Evolutionary conservation across 2,113 vertebrate genomes (phyloP), one percentile per base, ranked within the genome.

Genomic region (Burhinus bistriatus): DNA sequence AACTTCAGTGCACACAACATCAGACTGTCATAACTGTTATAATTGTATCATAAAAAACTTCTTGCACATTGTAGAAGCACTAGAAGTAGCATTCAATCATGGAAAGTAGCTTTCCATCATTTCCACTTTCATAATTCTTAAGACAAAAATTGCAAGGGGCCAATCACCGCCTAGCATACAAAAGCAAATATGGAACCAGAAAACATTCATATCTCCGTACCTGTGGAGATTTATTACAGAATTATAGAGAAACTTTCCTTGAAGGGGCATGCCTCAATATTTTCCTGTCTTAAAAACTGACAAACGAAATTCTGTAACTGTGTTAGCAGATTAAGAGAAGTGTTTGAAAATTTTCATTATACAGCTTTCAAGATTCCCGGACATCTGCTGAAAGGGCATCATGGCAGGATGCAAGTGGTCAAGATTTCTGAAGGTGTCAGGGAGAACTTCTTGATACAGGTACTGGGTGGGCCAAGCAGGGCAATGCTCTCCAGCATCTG

Each of bases 31-130:
- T 68, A 93, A 95, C 45, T 92, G 51, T 47, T 84, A 76, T 34
- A 87, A 79, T 87, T 23, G 13, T 51, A 76, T 14, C 3, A 66
- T 15, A 82, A 95, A 94, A 93, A 69, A 11, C 10, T 91, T 92
- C 42, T 68, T 89, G 49, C 34, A 27, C 55, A 59, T 47, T 83
- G 45, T 40, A 93, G 77, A 89, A 89, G 52, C 29, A 59, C 21
- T 64, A 49, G 6, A 61, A 71, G 36, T 59, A 89, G 15, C 16
- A 92, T n/a, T 95, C 44, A 65, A 5, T 73, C 65, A 81, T 9
- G 26, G 51, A 30, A 91, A 96, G 54, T 27, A 89, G 57, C 15
- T 89, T 94, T 84, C 55, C 25, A 47, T 94, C 87, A 84, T 78
- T 83, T 23, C 23, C 22, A 78, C 15, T n/a, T 47, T 91, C 57